Evolutionary conservation across 2,797 vertebrate species (phyloP).

Genomic region (Manis pentadactyla): DNA sequence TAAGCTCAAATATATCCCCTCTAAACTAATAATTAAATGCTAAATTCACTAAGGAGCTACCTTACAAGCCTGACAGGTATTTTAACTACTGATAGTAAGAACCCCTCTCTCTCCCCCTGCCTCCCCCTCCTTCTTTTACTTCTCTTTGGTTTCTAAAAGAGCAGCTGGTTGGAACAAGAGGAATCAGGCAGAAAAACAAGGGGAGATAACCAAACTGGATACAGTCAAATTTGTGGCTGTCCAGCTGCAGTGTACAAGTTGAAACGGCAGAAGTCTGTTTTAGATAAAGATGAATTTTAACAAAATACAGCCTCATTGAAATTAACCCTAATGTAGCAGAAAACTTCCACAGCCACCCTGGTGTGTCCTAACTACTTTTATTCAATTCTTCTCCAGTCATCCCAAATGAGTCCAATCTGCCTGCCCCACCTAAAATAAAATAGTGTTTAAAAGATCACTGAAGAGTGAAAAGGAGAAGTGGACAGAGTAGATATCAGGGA

Average conservation of each 20-base stretch:
- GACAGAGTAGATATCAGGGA: not conserved
- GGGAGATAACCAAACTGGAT: not conserved
- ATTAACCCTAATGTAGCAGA: not conserved
- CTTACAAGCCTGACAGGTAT: not conserved
- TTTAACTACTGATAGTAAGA: not conserved
- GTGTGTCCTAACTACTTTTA: not conserved
- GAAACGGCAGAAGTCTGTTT: not conserved
- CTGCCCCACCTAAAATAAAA: not conserved
- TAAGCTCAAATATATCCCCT: not conserved
- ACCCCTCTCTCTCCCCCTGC: rapidly evolving
- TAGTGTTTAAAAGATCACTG: not conserved
- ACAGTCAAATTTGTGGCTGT: not conserved
- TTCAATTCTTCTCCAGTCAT: not conserved
- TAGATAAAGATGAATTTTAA: not conserved
- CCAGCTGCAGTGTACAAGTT: not conserved
- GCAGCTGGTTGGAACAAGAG: not conserved
- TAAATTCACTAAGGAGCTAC: not conserved
- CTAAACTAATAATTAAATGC: not conserved
- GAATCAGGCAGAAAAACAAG: not conserved
- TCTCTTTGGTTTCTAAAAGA: constrained; percentile 31
- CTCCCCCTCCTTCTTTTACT: not conserved
- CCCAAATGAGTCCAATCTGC: not conserved
- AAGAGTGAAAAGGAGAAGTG: not conserved
- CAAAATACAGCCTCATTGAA: not conserved
- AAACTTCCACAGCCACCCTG: not conserved